phyloP scores from a whole-genome alignment of 2,888 invertebrate genomes.

The Eilema griseolum region DNA sequence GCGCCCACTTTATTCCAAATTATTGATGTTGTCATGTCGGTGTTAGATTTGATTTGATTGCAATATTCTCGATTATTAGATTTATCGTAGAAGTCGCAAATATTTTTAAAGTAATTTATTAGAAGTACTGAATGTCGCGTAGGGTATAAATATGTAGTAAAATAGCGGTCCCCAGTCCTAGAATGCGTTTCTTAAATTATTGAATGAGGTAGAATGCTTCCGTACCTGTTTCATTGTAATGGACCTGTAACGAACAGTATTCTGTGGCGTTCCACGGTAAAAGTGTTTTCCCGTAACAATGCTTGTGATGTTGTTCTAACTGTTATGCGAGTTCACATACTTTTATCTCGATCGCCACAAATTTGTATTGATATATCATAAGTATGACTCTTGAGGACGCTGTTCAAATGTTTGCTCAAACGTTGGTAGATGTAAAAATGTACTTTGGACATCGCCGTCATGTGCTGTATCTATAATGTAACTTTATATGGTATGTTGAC shows the following conservation, averaged over 20 bases:
- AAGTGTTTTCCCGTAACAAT: conserved; percentile 50
- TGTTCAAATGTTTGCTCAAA: conserved; percentile 31
- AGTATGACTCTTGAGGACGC: conserved; percentile 22
- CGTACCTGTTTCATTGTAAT: conserved; percentile 75
- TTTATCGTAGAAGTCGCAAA: conserved; percentile 21
- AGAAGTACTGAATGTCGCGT: conserved; percentile 30
- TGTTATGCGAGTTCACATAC: conserved; percentile 49
- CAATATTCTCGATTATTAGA: conserved; percentile 19
- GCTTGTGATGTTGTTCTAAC: conserved; percentile 54
- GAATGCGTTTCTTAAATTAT: conserved; percentile 51
- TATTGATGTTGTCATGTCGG: conserved; percentile 38
- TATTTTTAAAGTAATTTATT: conserved; percentile 27
- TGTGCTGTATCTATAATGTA: conserved; percentile 36
- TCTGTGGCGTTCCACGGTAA: conserved; percentile 54
- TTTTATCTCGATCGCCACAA: conserved; percentile 53
- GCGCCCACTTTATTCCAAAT: conserved; percentile 57
- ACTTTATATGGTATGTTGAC: conserved; percentile 50
- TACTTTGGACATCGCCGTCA: conserved; percentile 27
- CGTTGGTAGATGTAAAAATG: neutral
- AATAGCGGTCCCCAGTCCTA: conserved; percentile 42
- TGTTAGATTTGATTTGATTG: conserved; percentile 35
- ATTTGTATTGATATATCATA: conserved; percentile 26
- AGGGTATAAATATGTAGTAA: conserved; percentile 22
- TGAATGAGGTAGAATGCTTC: conserved; percentile 49
- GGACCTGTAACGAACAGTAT: conserved; percentile 31